Conservation (phyloP, 2,888 invertebrate species). For the Epiperipatus broadwayi region DNA sequence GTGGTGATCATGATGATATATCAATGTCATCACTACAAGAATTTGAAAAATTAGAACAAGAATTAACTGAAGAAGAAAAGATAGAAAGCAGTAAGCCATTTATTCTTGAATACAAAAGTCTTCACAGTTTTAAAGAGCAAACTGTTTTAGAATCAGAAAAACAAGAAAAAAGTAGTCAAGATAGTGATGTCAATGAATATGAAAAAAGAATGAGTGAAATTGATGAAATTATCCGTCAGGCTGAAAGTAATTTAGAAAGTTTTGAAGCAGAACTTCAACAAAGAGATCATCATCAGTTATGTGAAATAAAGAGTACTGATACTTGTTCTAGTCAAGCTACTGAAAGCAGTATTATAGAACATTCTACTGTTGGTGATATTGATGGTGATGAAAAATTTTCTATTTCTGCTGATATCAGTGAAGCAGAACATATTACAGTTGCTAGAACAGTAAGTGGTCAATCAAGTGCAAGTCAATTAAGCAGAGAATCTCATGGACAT, state of each 20-base stretch:
- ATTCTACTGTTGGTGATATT: slow-evolving; percentile 29
- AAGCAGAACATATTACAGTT: slow-evolving; percentile 13
- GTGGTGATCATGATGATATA: slow-evolving; percentile 72
- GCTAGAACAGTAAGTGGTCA: slow-evolving; percentile 13
- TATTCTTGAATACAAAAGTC: slow-evolving; percentile 61
- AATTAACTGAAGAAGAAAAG: slow-evolving; percentile 56
- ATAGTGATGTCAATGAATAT: slow-evolving; percentile 39
- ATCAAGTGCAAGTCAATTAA: slow-evolving; percentile 15
- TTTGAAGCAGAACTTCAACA: slow-evolving; percentile 27
- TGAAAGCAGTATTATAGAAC: slow-evolving; percentile 34
- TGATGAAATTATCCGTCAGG: slow-evolving; percentile 45
- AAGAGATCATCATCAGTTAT: slow-evolving; percentile 15
- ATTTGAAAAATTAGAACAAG: slow-evolving; percentile 73
- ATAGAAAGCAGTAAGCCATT: slow-evolving; percentile 21
- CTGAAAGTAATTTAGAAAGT: slow-evolving; percentile 44
- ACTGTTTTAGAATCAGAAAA: slow-evolving; percentile 17
- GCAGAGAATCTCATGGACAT: slow-evolving; percentile 16
- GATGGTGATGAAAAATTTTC: slow-evolving; percentile 17
- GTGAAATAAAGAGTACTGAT: slow-evolving; percentile 12
- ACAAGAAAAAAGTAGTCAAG: slow-evolving; percentile 21
- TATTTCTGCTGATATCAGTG: slow-evolving; percentile 15
- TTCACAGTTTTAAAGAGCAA: slow-evolving; percentile 74
- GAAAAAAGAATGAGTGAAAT: slow-evolving; percentile 43
- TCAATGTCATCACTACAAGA: slow-evolving; percentile 82
- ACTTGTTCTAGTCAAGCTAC: slow-evolving; percentile 15